Percentiles rank a stretch among this genome's conserved stretches.
These are phyloP conservation scores for Takifugu flavidus DNA, from an alignment of 2,113 vertebrate species.

Conservation along the genomic window DNA sequence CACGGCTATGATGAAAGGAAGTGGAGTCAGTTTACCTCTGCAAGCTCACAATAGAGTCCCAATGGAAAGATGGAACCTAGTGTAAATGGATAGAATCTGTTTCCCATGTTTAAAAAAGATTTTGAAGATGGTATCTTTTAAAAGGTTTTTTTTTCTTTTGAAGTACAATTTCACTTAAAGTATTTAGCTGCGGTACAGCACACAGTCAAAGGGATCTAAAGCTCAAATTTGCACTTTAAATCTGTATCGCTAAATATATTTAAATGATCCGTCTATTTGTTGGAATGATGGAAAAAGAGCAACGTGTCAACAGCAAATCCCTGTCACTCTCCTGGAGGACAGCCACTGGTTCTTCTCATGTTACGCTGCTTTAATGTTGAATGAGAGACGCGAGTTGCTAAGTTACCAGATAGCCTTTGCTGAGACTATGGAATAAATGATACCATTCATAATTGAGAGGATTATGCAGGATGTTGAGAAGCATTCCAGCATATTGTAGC, in stretches of 20 bases:
- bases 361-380: conserved; percentile 72
- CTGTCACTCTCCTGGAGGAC: conserved; percentile 36
- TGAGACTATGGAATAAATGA: conserved; percentile 52
- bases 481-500: conserved; percentile 28
- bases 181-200: background rate
- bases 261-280: conserved; percentile 8
- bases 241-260: background rate
- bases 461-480: conserved; percentile 44
- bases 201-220: background rate
- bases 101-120: conserved; percentile 35
- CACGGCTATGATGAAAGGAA: conserved; percentile 57
- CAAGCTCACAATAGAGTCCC: conserved; percentile 54
- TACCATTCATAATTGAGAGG: conserved; percentile 63
- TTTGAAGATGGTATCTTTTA: conserved; percentile 18
- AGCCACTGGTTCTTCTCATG: conserved; percentile 48
- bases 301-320: conserved; percentile 57
- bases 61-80: conserved; percentile 49
- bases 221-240: background rate
- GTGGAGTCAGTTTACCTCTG: conserved; percentile 61
- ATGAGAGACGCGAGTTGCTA: conserved; percentile 67
- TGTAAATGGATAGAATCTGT: conserved; percentile 41
- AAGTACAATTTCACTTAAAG: background rate
- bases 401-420: conserved; percentile 49
- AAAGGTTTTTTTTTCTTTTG: background rate
- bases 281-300: conserved; percentile 13